Base-by-base conservation (phyloP, 2,888 invertebrate species). In the Andrena minutula region DNA sequence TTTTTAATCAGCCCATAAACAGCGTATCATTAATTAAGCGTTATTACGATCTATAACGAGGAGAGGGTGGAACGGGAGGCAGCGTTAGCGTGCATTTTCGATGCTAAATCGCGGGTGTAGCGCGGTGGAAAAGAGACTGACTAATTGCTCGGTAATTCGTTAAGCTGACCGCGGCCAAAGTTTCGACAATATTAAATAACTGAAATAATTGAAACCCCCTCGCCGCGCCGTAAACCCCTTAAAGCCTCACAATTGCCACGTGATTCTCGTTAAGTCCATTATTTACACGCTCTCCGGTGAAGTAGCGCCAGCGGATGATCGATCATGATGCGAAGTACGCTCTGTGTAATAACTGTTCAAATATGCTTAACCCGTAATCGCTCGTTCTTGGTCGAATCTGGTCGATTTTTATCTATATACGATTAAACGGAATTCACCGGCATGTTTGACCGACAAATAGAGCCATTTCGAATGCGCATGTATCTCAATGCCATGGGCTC, bases 301-400 rank as follows among this genome's bases (percentile, higher is more conserved):
- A 72, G 72, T 72, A 49, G 28, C 16, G 23, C 56, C 35, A 61
- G 51, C 23, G 72, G 78, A 80, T 72, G 72, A 78, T 80, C 78
- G 78, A 80, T 78, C 78, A 35, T 53, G 71, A 49, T n/a, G 63
- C 63, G 51, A 78, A 78, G 80, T 68, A 51, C 47, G 80, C 51
- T n/a, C 56, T 12, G 16, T 58, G 68, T 30, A 72, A 78, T 80
- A 80, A 68, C 80, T 78, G 78, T 80, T 66, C 80, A 80, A 80
- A 80, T 78, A 78, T 56, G 78, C 78, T 80, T 78, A 72, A 72
- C 78, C 78, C 72, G 78, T 47, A 78, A 78, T 78, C 66, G 51
- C 53, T n/a, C 60, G 41, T 64, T 78, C 78, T 41, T 49, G 61
- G 53, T 66, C 60, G 64, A 51, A 49, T 28, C 20, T 26, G 28